Evolutionary conservation across 2,888 invertebrate genomes (phyloP).

Genomic region (Thera obeliscata): DNA sequence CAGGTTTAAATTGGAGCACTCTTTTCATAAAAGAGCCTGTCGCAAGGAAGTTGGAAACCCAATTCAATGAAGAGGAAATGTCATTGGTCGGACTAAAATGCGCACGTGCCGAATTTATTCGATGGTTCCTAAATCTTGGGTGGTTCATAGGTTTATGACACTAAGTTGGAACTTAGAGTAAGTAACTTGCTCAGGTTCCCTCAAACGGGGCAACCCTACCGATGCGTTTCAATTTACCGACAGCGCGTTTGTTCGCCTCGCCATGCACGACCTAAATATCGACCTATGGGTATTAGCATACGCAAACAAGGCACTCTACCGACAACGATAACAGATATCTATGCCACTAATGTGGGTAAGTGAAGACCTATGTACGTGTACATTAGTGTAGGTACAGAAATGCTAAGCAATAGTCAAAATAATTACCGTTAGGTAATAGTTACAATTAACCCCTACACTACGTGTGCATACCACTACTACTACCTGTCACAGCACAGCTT

Average conservation of each 20-base stretch:
- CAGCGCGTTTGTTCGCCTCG: constrained; percentile 51
- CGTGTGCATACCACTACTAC: too few species aligned
- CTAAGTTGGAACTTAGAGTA: not conserved
- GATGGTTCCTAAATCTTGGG: too few species aligned
- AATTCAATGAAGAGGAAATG: too few species aligned
- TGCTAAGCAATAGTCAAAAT: not conserved
- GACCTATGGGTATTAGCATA: constrained; percentile 51
- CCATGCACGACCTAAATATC: constrained; percentile 61
- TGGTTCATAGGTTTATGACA: too few species aligned
- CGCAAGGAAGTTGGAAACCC: too few species aligned
- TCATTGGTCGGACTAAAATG: too few species aligned
- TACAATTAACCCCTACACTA: too few species aligned
- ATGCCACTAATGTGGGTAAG: constrained; percentile 35
- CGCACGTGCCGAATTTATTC: too few species aligned
- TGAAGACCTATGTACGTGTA: constrained; percentile 29
- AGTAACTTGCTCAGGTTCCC: not conserved
- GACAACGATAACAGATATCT: constrained; percentile 42
- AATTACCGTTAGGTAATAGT: too few species aligned
- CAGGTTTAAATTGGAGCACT: too few species aligned
- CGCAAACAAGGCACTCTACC: constrained; percentile 52
- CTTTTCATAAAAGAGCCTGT: too few species aligned
- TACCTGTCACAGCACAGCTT: too few species aligned
- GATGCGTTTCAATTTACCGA: constrained; percentile 46
- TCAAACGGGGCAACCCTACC: constrained; percentile 41
- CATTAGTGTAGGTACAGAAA: not conserved